Percentiles rank a stretch among this genome's conserved stretches.
Conservation (phyloP, 1,140 invertebrate genomes). For the Adoxophyes honmai region DNA sequence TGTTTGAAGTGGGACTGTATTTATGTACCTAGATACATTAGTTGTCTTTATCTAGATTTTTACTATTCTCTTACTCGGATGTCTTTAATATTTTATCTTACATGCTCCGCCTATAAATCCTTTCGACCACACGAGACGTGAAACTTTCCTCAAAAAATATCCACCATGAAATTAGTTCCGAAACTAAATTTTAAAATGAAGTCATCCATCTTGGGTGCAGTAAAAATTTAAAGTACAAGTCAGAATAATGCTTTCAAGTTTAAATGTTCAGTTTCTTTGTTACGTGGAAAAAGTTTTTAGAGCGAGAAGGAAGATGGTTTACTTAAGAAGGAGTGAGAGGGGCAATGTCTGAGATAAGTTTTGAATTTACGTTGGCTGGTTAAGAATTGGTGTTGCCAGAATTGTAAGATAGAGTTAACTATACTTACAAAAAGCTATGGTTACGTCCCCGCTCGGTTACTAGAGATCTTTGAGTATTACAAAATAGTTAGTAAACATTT, state of each 20-base stretch:
- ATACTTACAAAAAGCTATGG: not conserved
- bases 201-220: not conserved
- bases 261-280: conserved; percentile 15
- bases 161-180: conserved; percentile 13
- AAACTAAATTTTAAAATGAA: conserved; percentile 15
- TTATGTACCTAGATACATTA: too few relatives aligned
- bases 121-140: too few relatives aligned
- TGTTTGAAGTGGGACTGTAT: too few relatives aligned
- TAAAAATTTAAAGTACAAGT: conserved; percentile 5
- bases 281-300: conserved; percentile 14
- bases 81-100: too few relatives aligned
- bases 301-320: not conserved
- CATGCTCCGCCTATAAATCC: too few relatives aligned
- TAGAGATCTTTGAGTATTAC: not conserved
- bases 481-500: not conserved
- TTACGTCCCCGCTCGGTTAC: not conserved
- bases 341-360: conserved; percentile 1
- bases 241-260: conserved; percentile 3
- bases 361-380: conserved; percentile 1
- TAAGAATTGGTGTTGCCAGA: not conserved
- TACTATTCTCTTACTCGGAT: too few relatives aligned
- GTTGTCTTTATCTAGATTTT: too few relatives aligned
- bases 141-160: not conserved
- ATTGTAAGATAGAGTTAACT: not conserved
- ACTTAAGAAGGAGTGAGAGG: not conserved